Base-by-base conservation (phyloP, 2,888 invertebrate species). In the Ichneumon xanthorius region DNA sequence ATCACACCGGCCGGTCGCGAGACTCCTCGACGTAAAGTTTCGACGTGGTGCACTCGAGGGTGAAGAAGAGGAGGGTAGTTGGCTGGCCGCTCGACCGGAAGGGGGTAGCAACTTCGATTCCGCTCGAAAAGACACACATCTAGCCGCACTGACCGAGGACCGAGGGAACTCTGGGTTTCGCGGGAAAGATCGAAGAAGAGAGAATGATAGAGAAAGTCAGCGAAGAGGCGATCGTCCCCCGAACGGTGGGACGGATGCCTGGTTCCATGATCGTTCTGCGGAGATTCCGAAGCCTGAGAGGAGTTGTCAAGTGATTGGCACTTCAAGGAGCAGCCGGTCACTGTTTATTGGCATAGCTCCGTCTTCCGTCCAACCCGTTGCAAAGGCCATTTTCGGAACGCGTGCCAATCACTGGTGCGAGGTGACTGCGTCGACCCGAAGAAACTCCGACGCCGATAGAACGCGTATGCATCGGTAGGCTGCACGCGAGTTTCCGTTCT, bases 21-120 rank as follows among this genome's bases (percentile, higher is more conserved):
- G 76, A 48, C 81, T 86, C 79, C 75, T 85, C 85, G 70, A 78
- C 76, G 86, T 82, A 86, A 89, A 90, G 86, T 90, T 90, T 86
- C 87, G 86, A 87, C 83, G 72, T 84, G 87, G 88, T 84, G 84
- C 85, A 86, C 82, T 86, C 88, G 88, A 90, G 88, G 82, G 90
- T 89, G 68, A 85, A 84, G 85, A 85, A 86, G 88, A 88, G 88
- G 88, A 88, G 87, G 87, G 85, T 85, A 89, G 91, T 90, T 89
- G 90, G 90, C 86, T 88, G 89, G 82, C 83, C 88, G 86, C 30
- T 89, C 89, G 82, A 88, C 87, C 88, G 90, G 88, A 89, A 90
- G 87, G 85, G 83, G 83, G 63, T 65, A 85, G 86, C 80, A 84
- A 86, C 87, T 86, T 90, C 87, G 88, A 89, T 90, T 90, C 88